phyloP scores from a whole-genome alignment of 2,888 invertebrate genomes.

The Drosophila ezoana region DNA sequence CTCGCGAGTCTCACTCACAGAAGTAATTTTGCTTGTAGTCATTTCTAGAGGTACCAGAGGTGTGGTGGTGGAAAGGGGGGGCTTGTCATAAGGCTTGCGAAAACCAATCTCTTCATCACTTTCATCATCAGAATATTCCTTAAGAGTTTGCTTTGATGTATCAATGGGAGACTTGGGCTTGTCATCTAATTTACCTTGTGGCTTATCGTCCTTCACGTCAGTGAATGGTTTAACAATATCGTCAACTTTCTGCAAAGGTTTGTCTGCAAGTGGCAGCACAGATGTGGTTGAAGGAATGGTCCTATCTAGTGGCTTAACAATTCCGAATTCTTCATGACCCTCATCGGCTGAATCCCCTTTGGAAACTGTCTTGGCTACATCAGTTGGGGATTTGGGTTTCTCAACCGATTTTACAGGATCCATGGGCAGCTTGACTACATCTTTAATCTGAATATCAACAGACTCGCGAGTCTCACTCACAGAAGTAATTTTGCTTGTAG shows the following conservation, averaged over 20 bases:
- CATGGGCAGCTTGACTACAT: constrained; percentile 4
- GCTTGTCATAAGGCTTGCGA: background rate
- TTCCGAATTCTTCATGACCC: constrained; percentile 16
- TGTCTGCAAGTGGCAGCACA: no score
- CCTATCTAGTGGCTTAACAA: background rate
- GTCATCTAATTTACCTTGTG: background rate
- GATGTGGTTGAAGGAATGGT: no score
- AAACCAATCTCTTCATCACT: constrained; percentile 17
- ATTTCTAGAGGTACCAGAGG: no score
- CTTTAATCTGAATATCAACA: constrained; percentile 4
- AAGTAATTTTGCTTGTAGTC: no score
- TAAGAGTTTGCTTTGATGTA: background rate
- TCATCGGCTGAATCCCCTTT: constrained; percentile 16
- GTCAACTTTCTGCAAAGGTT: no score
- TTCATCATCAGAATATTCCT: constrained; percentile 21
- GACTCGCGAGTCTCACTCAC: background rate
- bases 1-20: no score
- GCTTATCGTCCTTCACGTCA: no score
- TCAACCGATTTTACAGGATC: background rate
- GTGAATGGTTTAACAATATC: no score
- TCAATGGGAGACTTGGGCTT: constrained; percentile 16
- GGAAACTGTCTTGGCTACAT: background rate
- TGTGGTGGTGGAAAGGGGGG: no score
- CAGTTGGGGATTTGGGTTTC: background rate
- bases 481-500: constrained; percentile 1